phyloP scores from a whole-genome alignment of 2,888 invertebrate species.

The Dynastes maya region DNA sequence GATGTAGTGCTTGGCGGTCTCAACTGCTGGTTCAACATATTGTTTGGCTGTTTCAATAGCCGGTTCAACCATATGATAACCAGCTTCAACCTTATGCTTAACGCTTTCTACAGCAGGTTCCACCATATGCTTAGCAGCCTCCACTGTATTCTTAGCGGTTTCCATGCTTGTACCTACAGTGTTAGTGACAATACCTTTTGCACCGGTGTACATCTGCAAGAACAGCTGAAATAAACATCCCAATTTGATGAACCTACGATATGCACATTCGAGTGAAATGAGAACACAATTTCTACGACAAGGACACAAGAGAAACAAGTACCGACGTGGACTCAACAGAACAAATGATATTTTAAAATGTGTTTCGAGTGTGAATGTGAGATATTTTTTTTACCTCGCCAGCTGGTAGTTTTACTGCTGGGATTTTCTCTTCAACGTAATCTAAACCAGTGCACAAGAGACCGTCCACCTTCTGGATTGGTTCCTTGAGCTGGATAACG shows the following conservation, averaged over 20 bases:
- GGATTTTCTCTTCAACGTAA: conserved; percentile 74
- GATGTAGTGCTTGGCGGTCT: conserved; percentile 54
- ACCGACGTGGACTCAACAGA: conserved; percentile 19
- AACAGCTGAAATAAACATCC: conserved; percentile 63
- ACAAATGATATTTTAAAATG: background rate
- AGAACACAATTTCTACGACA: conserved; percentile 9
- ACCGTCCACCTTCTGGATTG: conserved; percentile 73
- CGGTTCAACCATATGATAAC: conserved; percentile 60
- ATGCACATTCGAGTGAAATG: conserved; percentile 27
- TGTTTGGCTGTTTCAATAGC: conserved; percentile 54
- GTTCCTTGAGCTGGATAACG: conserved; percentile 72
- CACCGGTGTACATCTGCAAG: conserved; percentile 69
- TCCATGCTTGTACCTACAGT: conserved; percentile 66
- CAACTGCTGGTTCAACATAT: conserved; percentile 59
- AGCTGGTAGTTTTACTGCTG: conserved; percentile 74
- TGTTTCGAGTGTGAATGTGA: no score
- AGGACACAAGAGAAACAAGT: conserved; percentile 18
- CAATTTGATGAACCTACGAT: conserved; percentile 20
- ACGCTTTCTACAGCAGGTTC: conserved; percentile 59
- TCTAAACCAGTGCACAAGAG: conserved; percentile 74
- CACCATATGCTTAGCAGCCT: conserved; percentile 54
- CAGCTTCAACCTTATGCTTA: conserved; percentile 56
- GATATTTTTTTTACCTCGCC: conserved; percentile 68
- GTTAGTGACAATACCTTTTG: conserved; percentile 67
- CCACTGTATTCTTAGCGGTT: conserved; percentile 60